Evolutionary conservation across 2,797 vertebrate genomes (phyloP), one percentile per base, ranked within the genome.

Genomic region (Luscinia megarhynchos): DNA sequence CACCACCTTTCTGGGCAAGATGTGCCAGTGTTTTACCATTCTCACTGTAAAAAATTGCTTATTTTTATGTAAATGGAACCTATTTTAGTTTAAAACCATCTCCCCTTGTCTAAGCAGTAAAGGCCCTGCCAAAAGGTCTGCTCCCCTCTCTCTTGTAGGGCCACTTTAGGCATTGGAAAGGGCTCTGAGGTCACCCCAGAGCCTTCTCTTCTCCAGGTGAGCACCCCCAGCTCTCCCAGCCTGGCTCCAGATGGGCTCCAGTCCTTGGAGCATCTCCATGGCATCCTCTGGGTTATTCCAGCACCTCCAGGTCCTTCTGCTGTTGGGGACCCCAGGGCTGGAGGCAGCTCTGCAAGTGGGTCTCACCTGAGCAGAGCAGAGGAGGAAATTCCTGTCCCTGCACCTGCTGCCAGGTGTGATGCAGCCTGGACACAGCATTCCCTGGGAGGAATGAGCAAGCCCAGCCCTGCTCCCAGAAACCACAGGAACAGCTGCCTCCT

Each of bases 261-360:
- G 9, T 3, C 32, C 30, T 6, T 6, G 0, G 32, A 55, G 1
- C 58, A 50, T 1, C 7, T 48, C 5, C 0, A 0, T 22, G 38
- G 3, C 3, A 11, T 54, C 48, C 23, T 82, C 20, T 70, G 57
- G 27, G 2, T 38, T 24, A 1, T 0, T 51, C 26, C 40, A 76
- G 4, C 32, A 54, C 1, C 3, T 63, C 23, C 54, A 38, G 0
- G 0, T 12, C 36, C 4, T 6, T 19, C 54, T 4, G n/a, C 0
- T 63, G 4, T 1, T 29, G 9, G 0, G 12, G 5, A 3, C 3
- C 6, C 54, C 81, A 15, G 54, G 9, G 11, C 4, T 72, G 58
- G 2, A 54, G 3, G 1, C 41, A 68, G 51, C 1, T 5, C 58
- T 45, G 13, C 12, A 43, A 30, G 3, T 10, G 15, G 54, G 7